Conservation (phyloP, 2,888 invertebrate species). For the Linnaemya vulpina region DNA sequence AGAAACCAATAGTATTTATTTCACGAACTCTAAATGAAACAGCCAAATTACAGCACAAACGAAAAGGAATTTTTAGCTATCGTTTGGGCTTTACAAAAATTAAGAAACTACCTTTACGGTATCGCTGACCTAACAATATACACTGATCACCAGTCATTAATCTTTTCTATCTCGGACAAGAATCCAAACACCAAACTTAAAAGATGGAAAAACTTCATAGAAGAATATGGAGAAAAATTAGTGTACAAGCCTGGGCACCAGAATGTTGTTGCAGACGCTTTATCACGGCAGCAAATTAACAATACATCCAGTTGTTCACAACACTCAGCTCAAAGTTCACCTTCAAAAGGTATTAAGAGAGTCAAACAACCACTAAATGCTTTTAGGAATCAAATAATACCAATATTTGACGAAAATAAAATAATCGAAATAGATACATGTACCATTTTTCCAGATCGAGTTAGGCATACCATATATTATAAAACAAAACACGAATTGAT, state of each 20-base stretch:
- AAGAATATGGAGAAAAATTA: neutral
- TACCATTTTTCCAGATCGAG: neutral
- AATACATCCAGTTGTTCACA: slow-evolving; percentile 3
- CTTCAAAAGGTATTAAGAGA: neutral
- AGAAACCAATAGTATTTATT: slow-evolving; percentile 9
- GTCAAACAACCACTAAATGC: neutral
- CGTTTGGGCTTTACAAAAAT: neutral
- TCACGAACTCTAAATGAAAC: neutral
- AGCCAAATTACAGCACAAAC: too few species aligned
- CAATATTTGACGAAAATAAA: slow-evolving; percentile 7
- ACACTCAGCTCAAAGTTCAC: slow-evolving; percentile 4
- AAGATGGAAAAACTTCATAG: neutral
- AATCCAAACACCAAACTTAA: too few species aligned
- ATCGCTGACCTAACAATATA: too few species aligned
- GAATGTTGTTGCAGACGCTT: slow-evolving; percentile 15
- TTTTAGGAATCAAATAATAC: slow-evolving; percentile 19
- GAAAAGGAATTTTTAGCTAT: slow-evolving; percentile 25
- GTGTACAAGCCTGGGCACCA: neutral
- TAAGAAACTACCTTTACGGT: neutral
- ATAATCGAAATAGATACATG: neutral
- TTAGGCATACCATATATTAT: neutral
- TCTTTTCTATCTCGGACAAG: too few species aligned
- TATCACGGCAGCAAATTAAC: neutral
- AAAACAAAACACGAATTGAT: neutral
- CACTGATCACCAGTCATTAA: too few species aligned